These are phyloP conservation scores for Homarus americanus DNA, from an alignment of 1,140 invertebrate genomes.

Conservation along the genomic window DNA sequence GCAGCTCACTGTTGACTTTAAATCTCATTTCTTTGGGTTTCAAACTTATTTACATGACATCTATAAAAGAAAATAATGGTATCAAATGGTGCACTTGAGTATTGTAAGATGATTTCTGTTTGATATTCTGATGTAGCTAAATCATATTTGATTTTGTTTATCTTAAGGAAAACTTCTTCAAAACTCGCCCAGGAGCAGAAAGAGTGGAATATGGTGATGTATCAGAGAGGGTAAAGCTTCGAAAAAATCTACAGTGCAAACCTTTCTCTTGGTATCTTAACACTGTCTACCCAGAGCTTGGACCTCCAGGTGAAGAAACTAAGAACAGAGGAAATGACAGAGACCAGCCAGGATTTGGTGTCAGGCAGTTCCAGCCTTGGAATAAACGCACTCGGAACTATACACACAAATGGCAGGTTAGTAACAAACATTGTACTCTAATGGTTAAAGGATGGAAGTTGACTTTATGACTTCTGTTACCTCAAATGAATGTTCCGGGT, in stretches of 20 bases:
- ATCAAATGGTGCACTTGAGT: too few relatives aligned
- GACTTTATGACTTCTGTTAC: too few relatives aligned
- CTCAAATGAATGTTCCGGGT: too few relatives aligned
- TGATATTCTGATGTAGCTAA: not conserved
- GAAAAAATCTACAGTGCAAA: conserved; percentile 88
- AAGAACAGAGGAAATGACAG: conserved; percentile 16
- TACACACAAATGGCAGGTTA: conserved; percentile 51
- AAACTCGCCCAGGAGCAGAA: conserved; percentile 83
- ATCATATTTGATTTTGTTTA: conserved; percentile 14
- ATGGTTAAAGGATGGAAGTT: too few relatives aligned
- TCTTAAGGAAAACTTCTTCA: conserved; percentile 87
- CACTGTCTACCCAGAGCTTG: conserved; percentile 92
- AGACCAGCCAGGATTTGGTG: not conserved
- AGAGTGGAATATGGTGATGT: conserved; percentile 89
- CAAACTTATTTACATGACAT: too few relatives aligned
- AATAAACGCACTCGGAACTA: conserved; percentile 49
- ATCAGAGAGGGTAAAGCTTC: conserved; percentile 84
- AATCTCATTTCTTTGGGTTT: too few relatives aligned
- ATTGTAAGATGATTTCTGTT: too few relatives aligned
- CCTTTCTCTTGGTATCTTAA: conserved; percentile 96
- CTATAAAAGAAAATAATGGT: too few relatives aligned
- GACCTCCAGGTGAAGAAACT: conserved; percentile 74
- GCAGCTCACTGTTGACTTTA: too few relatives aligned
- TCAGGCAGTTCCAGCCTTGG: conserved; percentile 52
- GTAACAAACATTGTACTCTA: not conserved